Base-by-base conservation (phyloP, 1,140 invertebrate genomes). In the Solenopsis invicta region DNA sequence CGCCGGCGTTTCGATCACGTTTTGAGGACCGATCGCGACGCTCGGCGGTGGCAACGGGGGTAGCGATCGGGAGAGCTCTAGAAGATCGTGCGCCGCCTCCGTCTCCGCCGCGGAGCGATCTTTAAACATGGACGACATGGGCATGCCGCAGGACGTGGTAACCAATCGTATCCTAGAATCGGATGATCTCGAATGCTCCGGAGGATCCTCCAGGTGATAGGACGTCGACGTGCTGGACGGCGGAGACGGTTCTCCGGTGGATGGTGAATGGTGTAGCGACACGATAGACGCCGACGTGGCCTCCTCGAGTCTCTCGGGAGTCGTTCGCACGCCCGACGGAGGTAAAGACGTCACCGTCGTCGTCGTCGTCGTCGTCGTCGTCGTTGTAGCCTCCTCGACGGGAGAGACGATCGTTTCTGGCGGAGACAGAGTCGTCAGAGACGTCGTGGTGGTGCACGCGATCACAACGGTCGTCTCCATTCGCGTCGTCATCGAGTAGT, bases 51-150 rank as follows among this genome's bases (percentile, higher is more conserved):
- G 97, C 13, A 98, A 94, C 0, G 97, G 97, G 0, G 97, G 98
- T 77, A 98, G 92, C 56, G 97, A 98, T 78, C 98, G 96, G 3
- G 97, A 98, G 13, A 98, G 95, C 82, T 98, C 98, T 18, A 98
- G 94, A n/a, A 98, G 95, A 92, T 98, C 98, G 91, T 98, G 98
- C 1, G 98, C 98, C 5, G 97, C 98, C 95, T 98, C 98, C 1
- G 97, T 98, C 93, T 98, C 98, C 89, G 97, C 98, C 1, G 97
- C 96, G 67, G 97, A 97, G 81, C 97, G 96, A 72, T 96, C 96
- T 12, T 96, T 95, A 81, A 96, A 96, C 80, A 97, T 66, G 95
- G 95, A 78, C 0, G 88, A 81, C 52, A 87, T 48, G 6, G 59
- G 13, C 45, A 80, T 74, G 13, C 8, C 62, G 67, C 75, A 61